These are phyloP conservation scores for Nematopogon swammerdamellus DNA, from an alignment of 2,888 invertebrate species.

Conservation along the genomic window DNA sequence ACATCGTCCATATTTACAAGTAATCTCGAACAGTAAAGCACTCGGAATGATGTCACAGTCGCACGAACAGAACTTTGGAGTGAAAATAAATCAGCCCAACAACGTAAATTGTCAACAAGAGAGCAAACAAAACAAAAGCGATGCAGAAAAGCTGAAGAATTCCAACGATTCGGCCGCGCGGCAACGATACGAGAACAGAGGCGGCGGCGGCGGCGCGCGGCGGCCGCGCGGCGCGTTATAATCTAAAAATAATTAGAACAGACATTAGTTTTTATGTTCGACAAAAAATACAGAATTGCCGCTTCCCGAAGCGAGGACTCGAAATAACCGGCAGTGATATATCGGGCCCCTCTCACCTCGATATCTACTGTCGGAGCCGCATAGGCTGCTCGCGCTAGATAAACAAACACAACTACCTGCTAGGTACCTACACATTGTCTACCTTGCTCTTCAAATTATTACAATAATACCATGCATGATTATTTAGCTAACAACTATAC, in stretches of 20 bases:
- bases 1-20: no score
- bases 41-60: no score
- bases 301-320: constrained; percentile 22
- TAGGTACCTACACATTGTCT: constrained; percentile 25
- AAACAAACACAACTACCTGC: constrained; percentile 38
- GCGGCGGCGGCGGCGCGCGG: constrained; percentile 28
- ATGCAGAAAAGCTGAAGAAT: constrained; percentile 54
- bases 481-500: no score
- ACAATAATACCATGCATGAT: no score
- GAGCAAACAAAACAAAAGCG: constrained; percentile 9
- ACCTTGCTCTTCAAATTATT: no score
- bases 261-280: constrained; percentile 54
- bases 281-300: constrained; percentile 44
- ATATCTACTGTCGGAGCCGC: constrained; percentile 6
- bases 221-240: constrained; percentile 52
- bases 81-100: no score
- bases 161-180: constrained; percentile 52
- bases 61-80: no score
- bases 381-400: constrained; percentile 11
- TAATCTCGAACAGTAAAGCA: no score
- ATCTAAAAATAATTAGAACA: constrained; percentile 56
- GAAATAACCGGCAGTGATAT: constrained; percentile 45
- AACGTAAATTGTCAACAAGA: background rate
- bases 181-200: constrained; percentile 30
- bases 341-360: constrained; percentile 24